Evolutionary conservation across 2,888 invertebrate genomes (phyloP), one percentile per base, ranked within the genome.

Genomic region (Subacronicta megacephala): DNA sequence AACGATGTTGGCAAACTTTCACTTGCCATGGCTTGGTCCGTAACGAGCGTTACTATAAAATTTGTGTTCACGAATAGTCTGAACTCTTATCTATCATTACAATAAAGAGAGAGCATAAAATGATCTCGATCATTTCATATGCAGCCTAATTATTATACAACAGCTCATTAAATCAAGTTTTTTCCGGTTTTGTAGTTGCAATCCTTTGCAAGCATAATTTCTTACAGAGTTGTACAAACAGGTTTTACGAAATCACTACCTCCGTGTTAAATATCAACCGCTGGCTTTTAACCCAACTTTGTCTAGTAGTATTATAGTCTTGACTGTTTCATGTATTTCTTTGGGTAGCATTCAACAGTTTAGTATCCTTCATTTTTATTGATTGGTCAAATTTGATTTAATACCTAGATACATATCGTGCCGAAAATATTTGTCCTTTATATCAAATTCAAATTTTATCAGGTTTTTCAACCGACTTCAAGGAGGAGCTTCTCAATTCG

Each of bases 1-100:
- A 87, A 80, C 80, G 87, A 83, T 83, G 81, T 84, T 78, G 73
- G 80, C 77, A 78, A 82, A 88, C 92, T 92, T 93, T 92, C 92
- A 90, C 92, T 91, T 70, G 69, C 74, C 75, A 80, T 80, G 81
- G 82, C 80, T 80, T 65, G 75, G 73, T 72, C 75, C 61, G 74
- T 77, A 82, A 81, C 88, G 72, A 72, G 74, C 61, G 74, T 77
- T 82, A 81, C 88, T 90, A 87, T 83, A 75, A 90, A 87, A 88
- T 87, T 83, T 77, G n/a, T 78, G 79, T 85, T 75, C 81, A 84
- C 54, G 56, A 64, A 68, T 70, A n/a, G 5, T 31, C 31, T 67
- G 20, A 67, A 62, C 69, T 66, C 64, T 63, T 64, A 62, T 63
- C 58, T 68, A 59, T 58, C 53, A 38, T 54, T 55, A 60, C 52